Base-by-base conservation (phyloP, 1,140 invertebrate species). In the Neodiprion pinetum region DNA sequence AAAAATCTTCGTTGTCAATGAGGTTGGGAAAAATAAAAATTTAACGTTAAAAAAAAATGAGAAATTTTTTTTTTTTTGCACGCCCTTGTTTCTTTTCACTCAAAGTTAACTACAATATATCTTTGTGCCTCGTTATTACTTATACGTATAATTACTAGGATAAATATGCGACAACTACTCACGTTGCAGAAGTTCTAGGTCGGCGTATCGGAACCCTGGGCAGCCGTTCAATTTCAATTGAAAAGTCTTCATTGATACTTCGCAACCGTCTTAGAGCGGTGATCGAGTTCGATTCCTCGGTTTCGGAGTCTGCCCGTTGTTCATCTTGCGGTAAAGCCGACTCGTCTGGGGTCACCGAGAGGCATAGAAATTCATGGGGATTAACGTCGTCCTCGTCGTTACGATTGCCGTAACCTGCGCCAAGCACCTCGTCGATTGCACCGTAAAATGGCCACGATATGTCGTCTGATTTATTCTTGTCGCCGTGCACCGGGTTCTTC, bases 401-500 rank as follows among this genome's bases (percentile, higher is more conserved):
- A 72, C 77, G 73, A 67, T 77, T 79, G 48, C 74, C 75, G 48
- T 78, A 76, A 72, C 71, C 78, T 50, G 73, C 69, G 40, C 80
- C 79, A 17, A 87, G 75, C 69, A 85, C 76, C 70, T 85, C 82
- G 76, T 84, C 85, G 77, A 84, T 83, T 53, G 82, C 84, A 48
- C 73, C 77, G 79, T 84, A 87, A 77, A 86, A 87, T 67, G 83
- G 84, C 83, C 80, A 83, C 4, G 83, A 86, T 53, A 86, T 79
- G 77, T 85, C 85, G 78, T 87, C 79, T 28, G 81, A 79, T 61
- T 81, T 83, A 78, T 85, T 87, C 79, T 82, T 86, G 76, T 83
- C 82, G 7, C 83, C 84, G 77, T 83, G 80, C 7, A 82, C 81
- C 69, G 83, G 82, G 79, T 86, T 83, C 78, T 81, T 82, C 72